Evolutionary conservation across 2,113 vertebrate species (phyloP).

Genomic region (Pachyramphus minor): DNA sequence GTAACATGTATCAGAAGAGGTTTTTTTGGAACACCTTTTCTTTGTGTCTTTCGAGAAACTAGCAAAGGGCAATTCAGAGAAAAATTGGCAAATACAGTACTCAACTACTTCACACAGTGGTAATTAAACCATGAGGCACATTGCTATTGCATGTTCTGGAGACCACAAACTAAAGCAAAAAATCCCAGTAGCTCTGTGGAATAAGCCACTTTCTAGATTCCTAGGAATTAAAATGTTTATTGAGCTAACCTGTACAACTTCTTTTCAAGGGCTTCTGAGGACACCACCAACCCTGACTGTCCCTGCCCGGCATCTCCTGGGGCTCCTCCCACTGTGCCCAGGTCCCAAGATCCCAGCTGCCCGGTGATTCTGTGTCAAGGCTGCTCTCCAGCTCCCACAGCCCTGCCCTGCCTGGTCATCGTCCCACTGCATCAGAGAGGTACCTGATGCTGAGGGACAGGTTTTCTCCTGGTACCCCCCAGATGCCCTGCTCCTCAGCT

Average conservation of each 20-base stretch:
- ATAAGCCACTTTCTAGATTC: neutral
- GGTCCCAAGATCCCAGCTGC: neutral
- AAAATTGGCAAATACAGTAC: neutral
- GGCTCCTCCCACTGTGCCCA: neutral
- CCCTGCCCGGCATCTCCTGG: neutral
- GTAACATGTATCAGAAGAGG: neutral
- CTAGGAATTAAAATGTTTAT: neutral
- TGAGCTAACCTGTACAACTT: neutral
- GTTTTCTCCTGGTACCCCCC: neutral
- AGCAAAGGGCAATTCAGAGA: neutral
- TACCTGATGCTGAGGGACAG: neutral
- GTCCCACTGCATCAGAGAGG: fast-evolving
- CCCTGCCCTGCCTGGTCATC: neutral
- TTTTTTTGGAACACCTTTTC: neutral
- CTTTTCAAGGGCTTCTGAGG: neutral
- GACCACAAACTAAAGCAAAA: neutral
- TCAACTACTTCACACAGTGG: neutral
- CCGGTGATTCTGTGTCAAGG: neutral
- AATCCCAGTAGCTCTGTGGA: neutral
- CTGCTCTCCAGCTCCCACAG: neutral
- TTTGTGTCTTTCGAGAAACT: neutral
- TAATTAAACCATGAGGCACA: neutral
- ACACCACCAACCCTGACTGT: neutral
- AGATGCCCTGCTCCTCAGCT: neutral
- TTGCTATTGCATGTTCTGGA: neutral